Evolutionary conservation across 2,113 vertebrate genomes (phyloP), one percentile per base, ranked within the genome.

Genomic region (Cichladusa arquata): DNA sequence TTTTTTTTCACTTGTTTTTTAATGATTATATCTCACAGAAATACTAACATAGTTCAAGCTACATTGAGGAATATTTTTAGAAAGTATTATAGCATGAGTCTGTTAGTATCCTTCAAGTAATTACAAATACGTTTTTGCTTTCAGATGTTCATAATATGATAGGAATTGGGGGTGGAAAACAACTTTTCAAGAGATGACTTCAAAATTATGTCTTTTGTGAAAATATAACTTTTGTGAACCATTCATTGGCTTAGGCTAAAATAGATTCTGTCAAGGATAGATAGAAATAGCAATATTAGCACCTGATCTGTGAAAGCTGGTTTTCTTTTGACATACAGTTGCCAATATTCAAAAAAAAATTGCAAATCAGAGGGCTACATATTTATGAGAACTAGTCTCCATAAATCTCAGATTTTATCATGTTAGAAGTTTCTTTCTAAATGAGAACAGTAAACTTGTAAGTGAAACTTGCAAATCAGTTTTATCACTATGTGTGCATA

Each of bases 381-480:
- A 84, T 90, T 97, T 96, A 90, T 95, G 88, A 94, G 86, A 77
- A 74, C 47, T 57, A 73, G 42, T 88, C 72, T 90, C 28, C 73
- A 74, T 56, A 76, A 81, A 81, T 81, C 72, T 83, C 40, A 56
- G 20, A 65, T 92, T 88, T 88, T 67, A 78, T 58, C 76, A 60
- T 48, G 69, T 64, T 93, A 77, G 36, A 86, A 86, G n/a, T 58
- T 83, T 67, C 38, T 22, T 92, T 93, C 65, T 92, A 86, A 74
- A 83, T 45, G 31, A 54, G 81, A 94, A 86, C 62, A 86, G 82
- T 78, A 86, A 93, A 95, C 70, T 95, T 92, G 45, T 31, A 84
- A 95, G 86, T 84, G 84, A 82, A 97, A 92, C 66, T 80, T 92
- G 91, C 82, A 91, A 97, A 97, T 93, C 48, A 91, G 71, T 82